Base-by-base conservation (phyloP, 2,888 invertebrate species). In the Cephalotes varians region DNA sequence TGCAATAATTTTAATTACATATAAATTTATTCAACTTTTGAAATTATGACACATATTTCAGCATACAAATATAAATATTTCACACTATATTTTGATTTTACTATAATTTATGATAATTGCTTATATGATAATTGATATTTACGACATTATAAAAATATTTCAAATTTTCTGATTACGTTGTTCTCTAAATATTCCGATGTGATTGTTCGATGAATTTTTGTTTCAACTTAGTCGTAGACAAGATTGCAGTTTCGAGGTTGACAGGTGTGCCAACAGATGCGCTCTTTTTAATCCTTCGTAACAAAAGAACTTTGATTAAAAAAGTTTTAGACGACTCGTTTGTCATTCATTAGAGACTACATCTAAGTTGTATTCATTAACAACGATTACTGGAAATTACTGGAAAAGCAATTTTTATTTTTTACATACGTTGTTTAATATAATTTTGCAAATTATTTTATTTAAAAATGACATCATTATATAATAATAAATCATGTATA, bases 241-340 rank as follows among this genome's bases (percentile, higher is more conserved):
- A 40, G 71, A 21, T 18, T 25, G 25, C 64, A 79, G 62, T 40
- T 77, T 64, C 56, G 18, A 47, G 21, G 47, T 2, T 15, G 49
- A 54, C 86, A 85, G 86, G 79, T 84, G 82, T 71, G 31, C 21
- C 56, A 49, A 69, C 87, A 82, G 87, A 76, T 82, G 86, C 72
- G 25, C 37, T 51, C 71, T 80, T 81, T 85, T 77, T 51, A 80
- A 40, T 62, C 6, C 58, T 37, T 44, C 51, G 56, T 44, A 47
- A 86, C 25, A 37, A 74, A 44, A 58, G 37, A 25, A 12, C n/a
- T 51, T 40, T 10, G 6, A 25, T 56, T 40, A n/a, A n/a, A n/a
- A n/a, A n/a, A n/a, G n/a, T 18, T 18, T 37, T 10, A 31, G n/a
- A 67, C 40, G 18, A 10, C 9, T 4, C 37, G 54, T 60, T 15